Base-by-base conservation (phyloP, 2,888 invertebrate genomes). In the Ochropleura plecta region DNA sequence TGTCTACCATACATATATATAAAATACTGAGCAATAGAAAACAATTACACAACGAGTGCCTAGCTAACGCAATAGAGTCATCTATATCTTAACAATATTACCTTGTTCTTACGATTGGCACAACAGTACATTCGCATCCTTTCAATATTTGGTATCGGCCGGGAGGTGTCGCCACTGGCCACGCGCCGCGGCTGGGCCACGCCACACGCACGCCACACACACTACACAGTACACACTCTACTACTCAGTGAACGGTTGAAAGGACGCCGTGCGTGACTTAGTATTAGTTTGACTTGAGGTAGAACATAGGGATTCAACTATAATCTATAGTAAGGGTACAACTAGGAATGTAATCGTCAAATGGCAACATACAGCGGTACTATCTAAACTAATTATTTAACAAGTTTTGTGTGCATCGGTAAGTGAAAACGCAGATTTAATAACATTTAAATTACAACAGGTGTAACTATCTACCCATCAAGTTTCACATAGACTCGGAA, bases 1-100 rank as follows among this genome's bases (percentile, higher is more conserved):
- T 92, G 91, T 93, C 94, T 92, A 93, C 91, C 79, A 91, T 88
- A 87, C 77, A 81, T 84, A 81, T 92, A 91, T 93, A 95, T 95
- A 95, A 95, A 96, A 96, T 96, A 96, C 95, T 96, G 96, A 96
- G 96, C 95, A 96, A 96, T 96, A 95, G 91, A 95, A 95, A 96
- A 96, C 95, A 95, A 94, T 94, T 93, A 94, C 90, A 94, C 93
- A 93, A 93, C 93, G 92, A 92, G 91, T 93, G 92, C 90, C 92
- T 93, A 94, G 92, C 93, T 94, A 95, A 95, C 94, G 91, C 92
- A 92, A 93, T 94, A 94, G 91, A 93, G 92, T 94, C 92, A 93
- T 94, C 92, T 94, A 94, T 93, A 94, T 92, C 94, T 95, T 95
- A 95, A 95, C 94, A 94, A 94, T 92, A 95, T 93, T 94, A 95